Percentiles rank a stretch among this genome's conserved stretches.
phyloP scores from a whole-genome alignment of 2,888 invertebrate species.

The Epiblema foenella region DNA sequence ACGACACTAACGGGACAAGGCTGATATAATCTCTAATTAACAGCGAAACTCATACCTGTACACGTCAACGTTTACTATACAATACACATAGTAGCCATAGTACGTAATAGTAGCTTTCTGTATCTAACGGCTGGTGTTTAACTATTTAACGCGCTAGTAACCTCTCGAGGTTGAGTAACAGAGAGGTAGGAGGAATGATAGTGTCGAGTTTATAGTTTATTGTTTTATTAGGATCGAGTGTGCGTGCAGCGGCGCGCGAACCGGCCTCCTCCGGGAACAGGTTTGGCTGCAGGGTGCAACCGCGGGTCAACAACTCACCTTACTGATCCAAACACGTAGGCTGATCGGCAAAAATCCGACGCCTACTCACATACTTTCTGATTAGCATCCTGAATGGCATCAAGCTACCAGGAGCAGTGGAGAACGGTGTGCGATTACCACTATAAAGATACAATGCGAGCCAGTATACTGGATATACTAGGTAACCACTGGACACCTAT shows the following conservation, averaged over 20 bases:
- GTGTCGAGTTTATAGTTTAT: conserved; percentile 60
- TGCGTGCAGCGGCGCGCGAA: conserved; percentile 50
- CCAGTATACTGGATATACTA: background rate
- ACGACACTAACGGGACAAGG: conserved; percentile 71
- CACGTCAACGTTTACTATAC: conserved; percentile 57
- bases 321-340: conserved; percentile 74
- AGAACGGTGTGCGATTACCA: conserved; percentile 6
- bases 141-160: conserved; percentile 34
- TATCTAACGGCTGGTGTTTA: conserved; percentile 57
- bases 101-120: conserved; percentile 50
- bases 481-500: background rate
- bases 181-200: conserved; percentile 48
- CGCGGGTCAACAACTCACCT: conserved; percentile 77
- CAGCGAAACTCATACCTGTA: conserved; percentile 55
- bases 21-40: conserved; percentile 74
- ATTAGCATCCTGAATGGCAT: conserved; percentile 59
- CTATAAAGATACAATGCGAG: conserved; percentile 19
- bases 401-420: conserved; percentile 44
- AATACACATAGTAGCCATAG: conserved; percentile 52
- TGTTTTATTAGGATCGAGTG: conserved; percentile 59
- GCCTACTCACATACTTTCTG: conserved; percentile 67
- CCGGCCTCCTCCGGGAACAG: conserved; percentile 65
- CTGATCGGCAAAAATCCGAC: conserved; percentile 72
- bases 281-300: conserved; percentile 73
- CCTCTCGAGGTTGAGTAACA: conserved; percentile 12